phyloP scores from a whole-genome alignment of 2,113 vertebrate species.

The Spea multiplicata region DNA sequence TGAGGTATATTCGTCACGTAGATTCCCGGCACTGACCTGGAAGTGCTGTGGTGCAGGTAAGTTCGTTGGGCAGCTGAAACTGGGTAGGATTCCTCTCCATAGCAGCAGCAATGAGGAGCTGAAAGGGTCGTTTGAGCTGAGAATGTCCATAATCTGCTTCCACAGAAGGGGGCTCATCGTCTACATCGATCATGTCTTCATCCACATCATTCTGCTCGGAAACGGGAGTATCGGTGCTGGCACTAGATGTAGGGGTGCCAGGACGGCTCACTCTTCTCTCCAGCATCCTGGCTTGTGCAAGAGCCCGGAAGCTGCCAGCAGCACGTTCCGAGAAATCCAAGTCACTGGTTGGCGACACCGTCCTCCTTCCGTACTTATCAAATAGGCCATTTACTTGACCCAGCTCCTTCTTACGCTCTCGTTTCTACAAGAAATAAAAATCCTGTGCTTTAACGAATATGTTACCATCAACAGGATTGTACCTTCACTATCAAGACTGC shows the following conservation, averaged over 20 bases:
- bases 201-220: slow-evolving; percentile 95
- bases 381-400: slow-evolving; percentile 90
- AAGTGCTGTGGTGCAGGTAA: slow-evolving; percentile 95
- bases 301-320: slow-evolving; percentile 76
- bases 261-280: slow-evolving; percentile 88
- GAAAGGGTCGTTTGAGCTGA: slow-evolving; percentile 92
- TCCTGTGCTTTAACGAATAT: too few relatives aligned
- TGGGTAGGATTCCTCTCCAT: slow-evolving; percentile 98
- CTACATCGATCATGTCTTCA: slow-evolving; percentile 89
- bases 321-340: slow-evolving; percentile 83
- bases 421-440: slow-evolving; percentile 70
- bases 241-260: slow-evolving; percentile 91
- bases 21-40: slow-evolving; percentile 73
- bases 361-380: slow-evolving; percentile 80
- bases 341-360: slow-evolving; percentile 83
- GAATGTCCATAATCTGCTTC: slow-evolving; percentile 81
- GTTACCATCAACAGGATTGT: too few relatives aligned
- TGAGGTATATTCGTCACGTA: too few relatives aligned
- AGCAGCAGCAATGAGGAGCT: slow-evolving; percentile 94
- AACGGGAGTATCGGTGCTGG: slow-evolving; percentile 87
- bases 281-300: slow-evolving; percentile 87
- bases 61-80: slow-evolving; percentile 95
- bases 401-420: slow-evolving; percentile 91
- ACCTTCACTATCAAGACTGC: too few relatives aligned
- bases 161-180: slow-evolving; percentile 81